Conservation (phyloP, 2,888 invertebrate genomes). For the Argynnis bischoffii region DNA sequence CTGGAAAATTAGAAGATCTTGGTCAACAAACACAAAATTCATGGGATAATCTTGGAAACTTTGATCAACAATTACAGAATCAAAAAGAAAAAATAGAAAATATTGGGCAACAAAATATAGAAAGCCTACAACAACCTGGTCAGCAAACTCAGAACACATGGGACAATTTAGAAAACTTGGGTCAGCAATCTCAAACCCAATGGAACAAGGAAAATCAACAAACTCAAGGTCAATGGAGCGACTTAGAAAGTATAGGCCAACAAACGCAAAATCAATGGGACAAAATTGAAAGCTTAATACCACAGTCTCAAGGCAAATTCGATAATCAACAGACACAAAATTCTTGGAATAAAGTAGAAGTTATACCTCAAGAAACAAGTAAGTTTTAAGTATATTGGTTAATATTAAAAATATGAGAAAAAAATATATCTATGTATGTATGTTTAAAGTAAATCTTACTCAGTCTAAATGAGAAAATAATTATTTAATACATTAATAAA, state of each 20-base stretch:
- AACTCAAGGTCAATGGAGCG: slow-evolving; percentile 41
- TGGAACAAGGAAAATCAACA: slow-evolving; percentile 46
- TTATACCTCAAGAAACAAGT: slow-evolving; percentile 40
- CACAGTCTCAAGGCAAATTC: slow-evolving; percentile 44
- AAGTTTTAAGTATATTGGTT: slow-evolving; percentile 47
- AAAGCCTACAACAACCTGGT: too few relatives aligned
- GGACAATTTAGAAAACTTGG: slow-evolving; percentile 34
- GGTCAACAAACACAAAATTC: slow-evolving; percentile 45
- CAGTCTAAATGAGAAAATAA: too few relatives aligned
- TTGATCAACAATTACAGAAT: slow-evolving; percentile 47
- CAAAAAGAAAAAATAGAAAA: slow-evolving; percentile 36
- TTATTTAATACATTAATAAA: too few relatives aligned
- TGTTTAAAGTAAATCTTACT: background rate
- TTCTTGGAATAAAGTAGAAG: slow-evolving; percentile 41
- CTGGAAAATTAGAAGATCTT: slow-evolving; percentile 45
- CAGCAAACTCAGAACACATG: slow-evolving; percentile 44
- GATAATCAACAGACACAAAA: slow-evolving; percentile 43
- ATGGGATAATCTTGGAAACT: slow-evolving; percentile 38
- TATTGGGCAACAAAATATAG: slow-evolving; percentile 21
- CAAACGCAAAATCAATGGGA: slow-evolving; percentile 42
- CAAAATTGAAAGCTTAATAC: slow-evolving; percentile 43
- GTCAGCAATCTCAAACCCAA: slow-evolving; percentile 46
- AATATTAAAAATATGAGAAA: slow-evolving; percentile 32
- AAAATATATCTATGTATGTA: slow-evolving; percentile 5
- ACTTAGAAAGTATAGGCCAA: slow-evolving; percentile 43